Conservation (phyloP, 2,888 invertebrate species). For the Crematogaster levior region DNA sequence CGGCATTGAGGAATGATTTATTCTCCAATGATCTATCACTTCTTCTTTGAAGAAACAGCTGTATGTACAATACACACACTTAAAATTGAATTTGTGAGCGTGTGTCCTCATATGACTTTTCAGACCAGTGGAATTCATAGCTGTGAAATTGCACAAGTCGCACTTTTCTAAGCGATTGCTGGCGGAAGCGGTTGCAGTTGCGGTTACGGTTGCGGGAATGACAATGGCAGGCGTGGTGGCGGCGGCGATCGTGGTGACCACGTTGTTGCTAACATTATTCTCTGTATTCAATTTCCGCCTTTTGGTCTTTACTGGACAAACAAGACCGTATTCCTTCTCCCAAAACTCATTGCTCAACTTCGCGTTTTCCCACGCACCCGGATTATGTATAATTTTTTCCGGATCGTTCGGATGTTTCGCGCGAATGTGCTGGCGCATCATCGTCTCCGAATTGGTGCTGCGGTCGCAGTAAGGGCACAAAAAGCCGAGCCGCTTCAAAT, state of each 20-base stretch:
- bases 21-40: conserved; percentile 79
- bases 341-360: conserved; percentile 81
- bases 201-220: background rate
- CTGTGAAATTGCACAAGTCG: conserved; percentile 78
- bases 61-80: conserved; percentile 82
- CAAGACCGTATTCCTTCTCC: conserved; percentile 81
- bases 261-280: background rate
- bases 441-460: conserved; percentile 77
- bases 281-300: conserved; percentile 71
- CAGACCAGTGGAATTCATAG: conserved; percentile 76
- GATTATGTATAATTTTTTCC: conserved; percentile 77
- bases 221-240: too few relatives aligned
- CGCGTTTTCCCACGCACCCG: conserved; percentile 64
- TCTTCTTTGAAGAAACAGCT: conserved; percentile 75
- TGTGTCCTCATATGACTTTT: conserved; percentile 80
- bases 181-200: background rate
- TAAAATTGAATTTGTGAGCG: conserved; percentile 68
- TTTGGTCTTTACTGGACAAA: conserved; percentile 57
- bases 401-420: conserved; percentile 75
- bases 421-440: conserved; percentile 80
- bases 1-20: conserved; percentile 78
- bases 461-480: conserved; percentile 82
- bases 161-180: conserved; percentile 68
- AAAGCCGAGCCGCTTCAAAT: conserved; percentile 79
- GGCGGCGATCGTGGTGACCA: background rate